These are phyloP conservation scores for Caenorhabditis panamensis DNA, from an alignment of 2,888 invertebrate species.

Conservation along the genomic window DNA sequence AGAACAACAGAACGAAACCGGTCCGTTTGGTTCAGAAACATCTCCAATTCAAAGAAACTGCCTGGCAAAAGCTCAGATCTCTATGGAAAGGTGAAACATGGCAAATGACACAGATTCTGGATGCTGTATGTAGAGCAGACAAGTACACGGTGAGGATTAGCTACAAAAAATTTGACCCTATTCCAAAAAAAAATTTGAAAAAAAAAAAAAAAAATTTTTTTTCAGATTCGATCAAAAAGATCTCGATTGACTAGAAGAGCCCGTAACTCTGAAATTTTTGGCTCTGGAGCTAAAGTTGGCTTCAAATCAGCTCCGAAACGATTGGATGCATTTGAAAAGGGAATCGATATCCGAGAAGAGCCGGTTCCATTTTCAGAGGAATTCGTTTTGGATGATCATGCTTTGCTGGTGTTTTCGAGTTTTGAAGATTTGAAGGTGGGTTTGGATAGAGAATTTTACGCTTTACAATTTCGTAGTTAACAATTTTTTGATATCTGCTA, in stretches of 20 bases:
- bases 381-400: conserved; percentile 52
- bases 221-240: conserved; percentile 27
- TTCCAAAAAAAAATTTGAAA: too few relatives aligned
- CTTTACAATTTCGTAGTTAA: too few relatives aligned
- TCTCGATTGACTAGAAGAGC: conserved; percentile 18
- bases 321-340: conserved; percentile 50
- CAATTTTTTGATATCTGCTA: too few relatives aligned
- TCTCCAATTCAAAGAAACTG: conserved; percentile 16
- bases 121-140: neutral
- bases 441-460: too few relatives aligned
- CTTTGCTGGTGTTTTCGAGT: conserved; percentile 34
- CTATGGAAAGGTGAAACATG: conserved; percentile 7
- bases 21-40: neutral
- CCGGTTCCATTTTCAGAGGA: conserved; percentile 60
- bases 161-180: too few relatives aligned
- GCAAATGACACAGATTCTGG: conserved; percentile 23
- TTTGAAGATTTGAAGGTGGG: too few relatives aligned
- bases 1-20: neutral
- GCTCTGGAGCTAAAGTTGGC: neutral
- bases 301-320: conserved; percentile 21
- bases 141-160: conserved; percentile 32
- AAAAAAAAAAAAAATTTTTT: neutral
- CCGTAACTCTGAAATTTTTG: neutral
- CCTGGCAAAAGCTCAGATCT: conserved; percentile 11
- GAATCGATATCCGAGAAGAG: conserved; percentile 31